Base-by-base conservation (phyloP, 2,797 vertebrate genomes). In the Staurois parvus region DNA sequence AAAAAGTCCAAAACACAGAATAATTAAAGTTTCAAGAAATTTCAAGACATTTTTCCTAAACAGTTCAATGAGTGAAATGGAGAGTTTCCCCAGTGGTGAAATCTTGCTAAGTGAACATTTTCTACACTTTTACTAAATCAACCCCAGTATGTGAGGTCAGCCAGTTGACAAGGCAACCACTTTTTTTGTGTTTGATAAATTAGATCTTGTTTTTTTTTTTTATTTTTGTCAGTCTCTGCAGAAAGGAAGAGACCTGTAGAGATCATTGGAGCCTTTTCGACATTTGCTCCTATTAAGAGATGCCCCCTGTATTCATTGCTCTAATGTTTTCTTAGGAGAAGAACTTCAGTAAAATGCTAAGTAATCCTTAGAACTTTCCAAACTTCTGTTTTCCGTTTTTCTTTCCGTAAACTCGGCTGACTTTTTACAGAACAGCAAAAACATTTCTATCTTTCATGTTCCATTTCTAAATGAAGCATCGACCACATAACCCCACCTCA, bases 391-490 rank as follows among this genome's bases (percentile, higher is more conserved):
- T 52, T 21, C 19, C 21, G 19, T 1, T 59, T 45, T 59, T 59
- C 21, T 59, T 59, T 59, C 21, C 52, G 52, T 59, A 59, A 59
- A 59, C 52, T 59, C 52, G 52, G 1, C 52, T 59, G 52, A 59
- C 52, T 59, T 59, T 59, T 72, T 72, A 32, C 30, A 72, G 69
- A 37, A 72, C 52, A 24, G 21, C 52, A 76, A 26, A 45, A 84
- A 68, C 17, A 68, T 68, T 68, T 30, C 12, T 28, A 68, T 28
- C 26, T 68, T 68, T 68, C 30, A 68, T 68, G 66, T 28, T 28
- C 52, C 52, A 59, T 59, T 59, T 12, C 52, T n/a, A 59, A 40
- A 72, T 72, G 70, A 69, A 15, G 52, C 29, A 59, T 59, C 52
- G 52, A 76, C 29, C 21, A 62, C 8, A 26, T 37, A 37, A 64